Evolutionary conservation across 2,113 vertebrate genomes (phyloP), one percentile per base, ranked within the genome.

Genomic region (Telmatochromis brachygnathus): DNA sequence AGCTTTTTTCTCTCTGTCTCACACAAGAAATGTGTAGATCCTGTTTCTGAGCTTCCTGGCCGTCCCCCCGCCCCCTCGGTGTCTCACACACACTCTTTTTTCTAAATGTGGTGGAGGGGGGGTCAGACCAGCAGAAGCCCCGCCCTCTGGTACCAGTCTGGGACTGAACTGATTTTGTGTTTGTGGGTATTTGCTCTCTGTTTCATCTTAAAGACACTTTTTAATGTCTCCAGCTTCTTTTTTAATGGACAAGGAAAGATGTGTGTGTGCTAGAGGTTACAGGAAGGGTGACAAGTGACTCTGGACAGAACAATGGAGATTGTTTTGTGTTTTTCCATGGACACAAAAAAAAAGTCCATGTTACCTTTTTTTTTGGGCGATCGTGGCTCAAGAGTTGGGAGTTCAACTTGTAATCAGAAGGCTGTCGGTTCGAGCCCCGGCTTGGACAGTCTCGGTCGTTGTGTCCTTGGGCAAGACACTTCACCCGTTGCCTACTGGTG

Each of bases 91-190:
- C 21, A n/a, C 60, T 83, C 26, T 73, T 81, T 91, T 77, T 77
- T 77, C 39, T 86, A 79, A 84, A 90, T 88, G 83, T 62, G 86
- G 53, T 86, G 54, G 49, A 62, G 89, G 54, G 87, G 87, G 83
- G 60, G 42, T 89, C 17, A 45, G 58, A 62, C 30, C 51, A 33
- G 21, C 12, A 23, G 30, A 83, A 86, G 83, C 88, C 86, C 89
- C 93, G 88, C 94, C 94, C 91, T 83, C 77, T 81, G 26, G 60
- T 42, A 37, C 56, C 39, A n/a, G 42, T 49, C 51, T 47, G 30
- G 39, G 62, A 14, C 62, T 82, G 55, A 45, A 81, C 53, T 88
- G 87, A 75, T 82, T 87, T 87, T 87, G 53, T 62, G n/a, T 81
- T 62, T 54, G 12, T 65, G 45, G 19, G 7, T 23, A 33, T 68